A percentile compares a stretch with the other conserved stretches of the same genome.
Conservation (phyloP, 1,140 invertebrate species). For the Drosophila truncata region DNA sequence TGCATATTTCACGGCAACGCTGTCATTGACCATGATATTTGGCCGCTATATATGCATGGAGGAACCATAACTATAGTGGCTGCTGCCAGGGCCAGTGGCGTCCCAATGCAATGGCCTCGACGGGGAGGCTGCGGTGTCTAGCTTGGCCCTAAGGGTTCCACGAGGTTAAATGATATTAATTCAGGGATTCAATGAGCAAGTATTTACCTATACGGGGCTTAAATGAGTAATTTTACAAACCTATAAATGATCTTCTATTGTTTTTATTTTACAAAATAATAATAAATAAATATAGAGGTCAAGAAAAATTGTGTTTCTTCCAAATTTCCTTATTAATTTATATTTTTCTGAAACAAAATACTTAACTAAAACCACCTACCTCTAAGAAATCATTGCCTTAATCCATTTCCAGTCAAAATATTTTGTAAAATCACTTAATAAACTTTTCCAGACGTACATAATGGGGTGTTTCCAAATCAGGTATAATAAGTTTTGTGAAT, state of each 20-base stretch:
- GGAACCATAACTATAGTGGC: slow-evolving; percentile 12
- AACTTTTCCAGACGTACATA: background rate
- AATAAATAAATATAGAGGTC: background rate
- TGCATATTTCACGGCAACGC: slow-evolving; percentile 51
- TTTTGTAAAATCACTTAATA: background rate
- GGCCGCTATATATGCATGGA: slow-evolving; percentile 21
- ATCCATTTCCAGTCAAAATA: background rate
- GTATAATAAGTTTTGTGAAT: slow-evolving; percentile 3
- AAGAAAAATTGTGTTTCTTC: too few relatives aligned
- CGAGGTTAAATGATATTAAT: slow-evolving; percentile 3
- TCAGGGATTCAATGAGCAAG: background rate
- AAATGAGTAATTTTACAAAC: background rate
- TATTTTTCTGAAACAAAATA: background rate
- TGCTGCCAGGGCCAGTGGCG: slow-evolving; percentile 13
- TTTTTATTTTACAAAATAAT: background rate
- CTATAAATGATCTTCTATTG: too few relatives aligned
- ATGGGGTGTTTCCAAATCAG: slow-evolving; percentile 10
- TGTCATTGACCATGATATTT: slow-evolving; percentile 80
- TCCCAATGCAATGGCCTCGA: slow-evolving; percentile 43
- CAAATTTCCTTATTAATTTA: background rate
- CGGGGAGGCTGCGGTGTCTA: background rate
- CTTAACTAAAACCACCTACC: background rate
- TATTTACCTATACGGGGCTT: background rate
- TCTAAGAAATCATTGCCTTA: background rate
- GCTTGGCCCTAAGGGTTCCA: background rate